Evolutionary conservation across 2,113 vertebrate genomes (phyloP), one percentile per base, ranked within the genome.

Genomic region (Pandion haliaetus): DNA sequence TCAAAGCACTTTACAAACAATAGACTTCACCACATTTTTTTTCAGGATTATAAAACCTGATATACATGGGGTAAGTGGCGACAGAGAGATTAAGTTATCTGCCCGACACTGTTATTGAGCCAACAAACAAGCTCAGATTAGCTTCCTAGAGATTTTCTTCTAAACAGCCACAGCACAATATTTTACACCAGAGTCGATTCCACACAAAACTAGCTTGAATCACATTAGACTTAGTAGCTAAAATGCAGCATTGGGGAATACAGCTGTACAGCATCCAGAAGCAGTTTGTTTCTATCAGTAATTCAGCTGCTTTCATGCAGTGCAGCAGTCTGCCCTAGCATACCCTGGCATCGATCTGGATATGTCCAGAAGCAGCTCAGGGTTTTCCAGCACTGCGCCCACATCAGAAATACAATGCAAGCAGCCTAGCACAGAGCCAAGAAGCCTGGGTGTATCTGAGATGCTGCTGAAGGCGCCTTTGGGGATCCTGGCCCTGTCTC

Each of bases 351-450:
- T 80, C 1, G 0, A 69, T 49, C 84, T 69, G 74, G 31, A 44
- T 10, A 8, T 21, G 14, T 24, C 63, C 52, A n/a, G n/a, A 50
- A 62, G 77, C 34, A 47, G 38, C 67, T 58, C 44, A 47, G n/a
- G 61, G 55, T 42, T 69, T 79, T 38, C 20, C 29, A 74, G 47
- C 0, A 0, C 71, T 36, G 47, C 0, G 2, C 32, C 19, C 14
- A 61, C n/a, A 61, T 36, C 24, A 86, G 40, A 77, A 72, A 66
- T 20, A 32, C 9, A 17, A 9, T 0, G 2, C 21, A 2, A 67
- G 40, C 15, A 62, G 36, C 52, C 47, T 65, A 45, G 42, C 20
- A 24, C 24, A 50, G 67, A 50, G 72, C 16, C 49, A 61, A 34
- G 5, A 50, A 38, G 36, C n/a, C 29, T 23, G 17, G 20, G 52